phyloP scores from a whole-genome alignment of 2,113 vertebrate species.

The Gallinago paraguaiae region DNA sequence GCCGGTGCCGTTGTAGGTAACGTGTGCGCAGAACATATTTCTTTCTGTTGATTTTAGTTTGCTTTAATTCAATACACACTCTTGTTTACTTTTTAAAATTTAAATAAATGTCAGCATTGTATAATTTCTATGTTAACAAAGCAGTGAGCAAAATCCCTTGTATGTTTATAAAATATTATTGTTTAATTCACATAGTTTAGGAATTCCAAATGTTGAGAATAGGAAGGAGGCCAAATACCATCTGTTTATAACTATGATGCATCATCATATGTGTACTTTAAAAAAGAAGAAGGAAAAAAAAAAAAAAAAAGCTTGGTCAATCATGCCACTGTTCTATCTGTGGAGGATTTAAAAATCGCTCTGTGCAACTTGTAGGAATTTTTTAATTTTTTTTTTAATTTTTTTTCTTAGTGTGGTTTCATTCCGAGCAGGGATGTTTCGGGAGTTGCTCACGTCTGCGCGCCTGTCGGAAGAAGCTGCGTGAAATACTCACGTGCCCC shows the following conservation, averaged over 20 bases:
- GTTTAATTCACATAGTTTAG: slow-evolving; percentile 89
- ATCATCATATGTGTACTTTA: slow-evolving; percentile 86
- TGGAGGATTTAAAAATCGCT: slow-evolving; percentile 70
- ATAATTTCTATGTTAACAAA: slow-evolving; percentile 90
- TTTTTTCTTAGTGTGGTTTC: slow-evolving; percentile 56
- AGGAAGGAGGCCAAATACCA: slow-evolving; percentile 89
- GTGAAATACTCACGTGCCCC: slow-evolving; percentile 56
- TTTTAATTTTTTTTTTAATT: slow-evolving; percentile 68
- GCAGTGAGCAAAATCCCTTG: slow-evolving; percentile 88
- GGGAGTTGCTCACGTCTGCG: slow-evolving; percentile 52
- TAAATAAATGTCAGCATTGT: slow-evolving; percentile 90
- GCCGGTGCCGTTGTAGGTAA: slow-evolving; percentile 72
- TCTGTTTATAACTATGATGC: slow-evolving; percentile 89
- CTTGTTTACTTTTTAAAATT: slow-evolving; percentile 89
- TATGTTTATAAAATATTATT: slow-evolving; percentile 92
- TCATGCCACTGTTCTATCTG: slow-evolving; percentile 81
- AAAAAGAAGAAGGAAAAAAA: slow-evolving; percentile 46
- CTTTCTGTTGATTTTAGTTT: slow-evolving; percentile 83
- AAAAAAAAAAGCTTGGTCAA: slow-evolving; percentile 77
- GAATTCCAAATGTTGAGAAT: slow-evolving; percentile 91
- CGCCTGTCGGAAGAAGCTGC: slow-evolving; percentile 60
- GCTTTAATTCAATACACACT: slow-evolving; percentile 85
- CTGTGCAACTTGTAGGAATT: slow-evolving; percentile 59
- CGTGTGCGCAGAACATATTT: slow-evolving; percentile 68
- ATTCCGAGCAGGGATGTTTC: slow-evolving; percentile 55